Evolutionary conservation across 2,888 invertebrate genomes (phyloP).

Genomic region (Euplexia lucipara): DNA sequence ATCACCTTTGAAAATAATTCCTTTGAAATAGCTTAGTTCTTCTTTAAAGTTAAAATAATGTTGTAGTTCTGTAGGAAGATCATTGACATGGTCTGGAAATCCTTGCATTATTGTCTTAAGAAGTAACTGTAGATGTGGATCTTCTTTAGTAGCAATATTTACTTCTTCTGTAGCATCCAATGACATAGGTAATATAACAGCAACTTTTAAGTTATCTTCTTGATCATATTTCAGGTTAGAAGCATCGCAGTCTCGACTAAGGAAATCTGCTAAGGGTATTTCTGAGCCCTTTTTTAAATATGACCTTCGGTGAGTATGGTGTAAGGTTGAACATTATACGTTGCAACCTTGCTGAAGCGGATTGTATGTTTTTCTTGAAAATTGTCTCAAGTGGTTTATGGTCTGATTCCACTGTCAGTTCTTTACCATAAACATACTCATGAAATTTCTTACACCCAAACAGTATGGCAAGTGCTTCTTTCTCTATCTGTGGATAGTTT

Average conservation of each 20-base stretch:
- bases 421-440: conserved; percentile 7
- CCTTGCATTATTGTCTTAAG: not conserved
- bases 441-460: conserved; percentile 8
- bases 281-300: conserved; percentile 7
- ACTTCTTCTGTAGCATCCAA: conserved; percentile 8
- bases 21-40: not conserved
- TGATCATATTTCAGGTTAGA: conserved; percentile 4
- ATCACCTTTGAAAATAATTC: conserved; percentile 5
- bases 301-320: conserved; percentile 6
- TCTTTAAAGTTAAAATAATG: not conserved
- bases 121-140: conserved; percentile 3
- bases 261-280: conserved; percentile 12
- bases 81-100: not conserved
- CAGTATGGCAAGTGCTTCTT: conserved; percentile 5
- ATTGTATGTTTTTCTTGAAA: conserved; percentile 3
- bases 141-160: not conserved
- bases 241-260: conserved; percentile 6
- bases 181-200: conserved; percentile 7
- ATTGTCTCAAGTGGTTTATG: conserved; percentile 5
- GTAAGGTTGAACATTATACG: not conserved
- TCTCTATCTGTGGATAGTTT: conserved; percentile 8
- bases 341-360: not conserved
- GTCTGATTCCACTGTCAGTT: conserved; percentile 7
- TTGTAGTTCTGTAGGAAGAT: not conserved
- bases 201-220: conserved; percentile 10